Evolutionary conservation across 1,140 invertebrate species (phyloP).

Genomic region (Drosophila bipectinata): DNA sequence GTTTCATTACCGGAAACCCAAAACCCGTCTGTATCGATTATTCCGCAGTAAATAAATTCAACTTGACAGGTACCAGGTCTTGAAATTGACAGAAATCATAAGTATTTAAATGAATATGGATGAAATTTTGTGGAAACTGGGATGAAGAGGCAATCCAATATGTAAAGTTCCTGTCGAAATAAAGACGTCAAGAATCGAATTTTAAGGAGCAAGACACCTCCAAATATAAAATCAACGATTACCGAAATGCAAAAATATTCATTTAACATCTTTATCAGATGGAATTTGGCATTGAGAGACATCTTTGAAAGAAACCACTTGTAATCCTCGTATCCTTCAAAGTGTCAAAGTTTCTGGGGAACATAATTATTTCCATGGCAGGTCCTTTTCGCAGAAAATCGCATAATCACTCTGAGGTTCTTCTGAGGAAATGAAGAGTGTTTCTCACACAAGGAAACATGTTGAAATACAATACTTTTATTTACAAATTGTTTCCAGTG

Average conservation of each 20-base stretch:
- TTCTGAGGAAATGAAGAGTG: background rate
- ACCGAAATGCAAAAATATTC: background rate
- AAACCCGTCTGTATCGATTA: too few relatives aligned
- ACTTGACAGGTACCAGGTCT: background rate
- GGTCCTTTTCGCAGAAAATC: background rate
- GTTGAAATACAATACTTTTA: too few relatives aligned
- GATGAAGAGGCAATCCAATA: background rate
- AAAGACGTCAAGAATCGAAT: background rate
- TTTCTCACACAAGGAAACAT: too few relatives aligned
- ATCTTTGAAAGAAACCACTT: background rate
- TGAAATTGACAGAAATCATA: background rate
- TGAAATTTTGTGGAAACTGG: background rate
- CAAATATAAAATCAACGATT: background rate
- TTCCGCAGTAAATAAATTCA: too few relatives aligned
- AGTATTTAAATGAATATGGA: background rate
- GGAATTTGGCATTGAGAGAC: background rate
- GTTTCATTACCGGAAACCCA: too few relatives aligned
- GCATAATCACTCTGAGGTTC: background rate
- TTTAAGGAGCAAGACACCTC: background rate
- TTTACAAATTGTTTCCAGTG: conserved; percentile 2
- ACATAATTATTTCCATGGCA: background rate
- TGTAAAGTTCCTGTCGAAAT: background rate
- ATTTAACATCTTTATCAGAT: background rate
- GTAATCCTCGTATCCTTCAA: background rate
- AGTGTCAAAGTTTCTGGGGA: background rate